phyloP scores from a whole-genome alignment of 2,888 invertebrate species.

The Folsomia candida region DNA sequence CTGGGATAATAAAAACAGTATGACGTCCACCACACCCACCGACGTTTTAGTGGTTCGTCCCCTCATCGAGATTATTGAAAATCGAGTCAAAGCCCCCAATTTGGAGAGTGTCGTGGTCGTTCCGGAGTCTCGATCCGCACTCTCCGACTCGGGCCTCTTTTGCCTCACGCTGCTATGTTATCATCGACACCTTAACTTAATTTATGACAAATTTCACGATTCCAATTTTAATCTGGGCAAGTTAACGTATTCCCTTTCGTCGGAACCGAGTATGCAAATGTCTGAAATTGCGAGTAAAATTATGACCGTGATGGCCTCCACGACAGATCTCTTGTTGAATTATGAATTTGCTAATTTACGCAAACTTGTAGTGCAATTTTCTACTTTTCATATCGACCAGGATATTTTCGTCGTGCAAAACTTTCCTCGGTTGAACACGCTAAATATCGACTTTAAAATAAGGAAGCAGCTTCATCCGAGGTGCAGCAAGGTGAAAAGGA shows the following conservation, averaged over 20 bases:
- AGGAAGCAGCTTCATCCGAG: neutral
- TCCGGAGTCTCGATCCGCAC: neutral
- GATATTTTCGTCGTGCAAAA: neutral
- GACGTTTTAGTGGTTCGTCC: neutral
- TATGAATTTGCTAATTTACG: slow-evolving; percentile 5
- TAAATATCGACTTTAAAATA: neutral
- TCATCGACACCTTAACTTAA: neutral
- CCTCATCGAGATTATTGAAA: neutral
- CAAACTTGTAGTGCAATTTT: neutral
- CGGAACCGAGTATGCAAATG: neutral
- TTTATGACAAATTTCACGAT: neutral
- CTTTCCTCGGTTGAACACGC: neutral
- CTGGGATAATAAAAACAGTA: neutral
- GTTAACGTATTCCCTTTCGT: neutral
- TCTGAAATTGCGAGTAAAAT: neutral
- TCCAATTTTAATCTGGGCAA: neutral
- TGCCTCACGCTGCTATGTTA: neutral
- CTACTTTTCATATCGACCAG: neutral
- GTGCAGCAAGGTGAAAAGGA: neutral
- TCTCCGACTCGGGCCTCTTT: neutral
- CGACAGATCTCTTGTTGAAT: neutral
- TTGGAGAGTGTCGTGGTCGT: neutral
- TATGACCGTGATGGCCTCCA: slow-evolving; percentile 8
- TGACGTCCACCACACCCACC: neutral
- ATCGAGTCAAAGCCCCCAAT: neutral